Base-by-base conservation (phyloP, 1,140 invertebrate species). In the Bathynomus jamesi region DNA sequence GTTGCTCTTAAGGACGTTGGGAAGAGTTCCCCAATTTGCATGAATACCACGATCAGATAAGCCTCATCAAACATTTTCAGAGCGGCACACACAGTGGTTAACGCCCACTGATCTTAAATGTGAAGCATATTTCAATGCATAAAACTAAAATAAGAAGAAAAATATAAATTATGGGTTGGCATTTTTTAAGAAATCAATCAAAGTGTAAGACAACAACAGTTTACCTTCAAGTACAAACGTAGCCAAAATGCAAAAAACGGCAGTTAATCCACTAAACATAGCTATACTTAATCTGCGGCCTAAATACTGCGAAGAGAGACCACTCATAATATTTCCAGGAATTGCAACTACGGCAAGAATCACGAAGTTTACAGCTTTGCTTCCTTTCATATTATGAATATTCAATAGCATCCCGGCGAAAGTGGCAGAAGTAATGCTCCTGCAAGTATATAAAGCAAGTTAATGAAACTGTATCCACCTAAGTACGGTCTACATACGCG, bases 1-100 rank as follows among this genome's bases (percentile, higher is more conserved):
- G 79, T 76, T 65, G 82, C 82, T 27, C 84, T 78, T 10, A 85
- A 70, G 0, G 80, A 74, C 1, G 84, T 85, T 10, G 84, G 84
- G 70, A 82, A 83, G 10, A 84, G 78, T 74, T 85, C 84, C 0
- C 79, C 78, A 8, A 83, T 79, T 67, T 81, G 84, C n/a, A 84
- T 78, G 74, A 83, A 85, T 28, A 84, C 80, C 0, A 82, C 78
- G 53, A 40, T 40, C 17, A 40, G 32, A 40, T 8, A 40, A 17
- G 32, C 32, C 7, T 40, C 32, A 53, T 53, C 13, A 53, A 17
- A 53, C 1, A 53, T 53, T 5, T 53, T 53, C 2, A 17, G 11
- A 53, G 21, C 40, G 21, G 5, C 13, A 17, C 5, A 11, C 40
- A 53, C 21, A 53, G 2, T 53, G 21, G 2, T 3, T 17, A 17